Conservation (phyloP, 2,888 invertebrate genomes). For the Protonemura montana region DNA sequence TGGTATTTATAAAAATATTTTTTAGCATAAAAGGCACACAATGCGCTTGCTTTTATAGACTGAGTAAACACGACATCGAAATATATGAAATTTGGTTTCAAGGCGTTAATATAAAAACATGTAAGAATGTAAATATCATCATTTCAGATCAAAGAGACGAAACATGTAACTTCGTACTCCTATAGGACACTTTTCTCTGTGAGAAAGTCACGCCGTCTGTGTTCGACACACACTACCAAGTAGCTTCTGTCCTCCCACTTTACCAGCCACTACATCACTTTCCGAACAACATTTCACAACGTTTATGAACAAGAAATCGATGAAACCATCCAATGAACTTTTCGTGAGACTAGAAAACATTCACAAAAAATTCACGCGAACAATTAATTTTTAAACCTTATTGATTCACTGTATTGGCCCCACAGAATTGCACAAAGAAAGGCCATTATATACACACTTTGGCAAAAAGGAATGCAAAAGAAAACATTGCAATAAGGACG, state of each 20-base stretch:
- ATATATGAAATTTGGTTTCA: slow-evolving; percentile 7
- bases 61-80: background rate
- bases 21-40: background rate
- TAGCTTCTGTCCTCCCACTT: background rate
- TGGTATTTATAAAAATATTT: background rate
- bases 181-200: background rate
- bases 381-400: background rate
- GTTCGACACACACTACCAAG: background rate
- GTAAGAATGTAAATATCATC: background rate
- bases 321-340: background rate
- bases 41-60: background rate
- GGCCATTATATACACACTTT: slow-evolving; percentile 17
- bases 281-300: background rate
- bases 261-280: background rate
- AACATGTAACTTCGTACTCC: background rate
- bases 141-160: background rate
- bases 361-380: slow-evolving; percentile 24
- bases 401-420: slow-evolving; percentile 21
- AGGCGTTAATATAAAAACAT: background rate
- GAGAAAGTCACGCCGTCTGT: background rate
- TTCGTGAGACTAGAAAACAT: slow-evolving; percentile 10
- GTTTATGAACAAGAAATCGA: background rate
- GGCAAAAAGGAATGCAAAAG: slow-evolving; percentile 23
- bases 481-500: slow-evolving; percentile 4
- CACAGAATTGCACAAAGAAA: background rate